phyloP scores from a whole-genome alignment of 2,888 invertebrate genomes.

The Thymelicus sylvestris region DNA sequence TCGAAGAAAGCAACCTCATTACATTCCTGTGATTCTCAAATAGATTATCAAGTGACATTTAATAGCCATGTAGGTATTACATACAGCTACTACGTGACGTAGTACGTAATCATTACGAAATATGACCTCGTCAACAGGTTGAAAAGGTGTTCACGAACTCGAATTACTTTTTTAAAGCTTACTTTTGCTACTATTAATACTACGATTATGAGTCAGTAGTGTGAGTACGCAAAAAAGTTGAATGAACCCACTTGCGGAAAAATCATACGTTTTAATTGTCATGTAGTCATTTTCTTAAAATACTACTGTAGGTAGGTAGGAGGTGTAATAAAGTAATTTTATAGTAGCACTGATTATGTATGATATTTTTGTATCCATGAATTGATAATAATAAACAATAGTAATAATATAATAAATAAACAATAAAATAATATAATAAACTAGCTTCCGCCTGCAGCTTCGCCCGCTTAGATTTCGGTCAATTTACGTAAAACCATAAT shows the following conservation, averaged over 20 bases:
- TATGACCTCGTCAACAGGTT: constrained; percentile 12
- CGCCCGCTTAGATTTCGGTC: no score
- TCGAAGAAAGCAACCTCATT: constrained; percentile 44
- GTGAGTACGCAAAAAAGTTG: constrained; percentile 43
- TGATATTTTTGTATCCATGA: no score
- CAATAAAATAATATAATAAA: no score
- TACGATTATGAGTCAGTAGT: constrained; percentile 30
- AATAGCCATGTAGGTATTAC: neutral
- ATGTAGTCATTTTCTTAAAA: neutral
- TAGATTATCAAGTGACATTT: constrained; percentile 8
- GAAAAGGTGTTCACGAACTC: neutral
- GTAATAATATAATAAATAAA: no score
- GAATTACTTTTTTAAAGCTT: constrained; percentile 2
- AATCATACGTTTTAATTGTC: constrained; percentile 2
- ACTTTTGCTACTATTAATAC: neutral
- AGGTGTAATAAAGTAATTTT: no score
- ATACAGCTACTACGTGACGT: neutral
- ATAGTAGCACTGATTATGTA: no score
- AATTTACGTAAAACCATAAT: no score
- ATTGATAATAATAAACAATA: no score
- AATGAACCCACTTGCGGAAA: constrained; percentile 42
- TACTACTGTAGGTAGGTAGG: no score
- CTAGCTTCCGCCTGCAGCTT: no score
- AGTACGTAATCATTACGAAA: constrained; percentile 31
- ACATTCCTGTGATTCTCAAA: constrained; percentile 34